Evolutionary conservation across 1,140 invertebrate species (phyloP).

Genomic region (Myzus persicae): DNA sequence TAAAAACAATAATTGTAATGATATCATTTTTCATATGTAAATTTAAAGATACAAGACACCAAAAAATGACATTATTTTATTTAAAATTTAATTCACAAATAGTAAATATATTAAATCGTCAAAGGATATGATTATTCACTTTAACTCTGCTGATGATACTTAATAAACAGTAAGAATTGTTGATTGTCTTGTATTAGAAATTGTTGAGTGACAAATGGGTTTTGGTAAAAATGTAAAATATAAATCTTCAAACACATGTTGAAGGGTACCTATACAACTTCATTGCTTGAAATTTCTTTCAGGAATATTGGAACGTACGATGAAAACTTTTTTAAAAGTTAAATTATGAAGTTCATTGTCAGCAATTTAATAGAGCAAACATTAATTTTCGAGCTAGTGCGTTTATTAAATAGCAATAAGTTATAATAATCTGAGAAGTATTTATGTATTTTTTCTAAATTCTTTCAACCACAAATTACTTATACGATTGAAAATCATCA

Average conservation of each 20-base stretch:
- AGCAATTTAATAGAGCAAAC: background rate
- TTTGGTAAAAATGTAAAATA: background rate
- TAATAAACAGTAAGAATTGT: background rate
- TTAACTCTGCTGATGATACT: background rate
- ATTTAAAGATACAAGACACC: background rate
- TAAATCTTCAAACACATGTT: background rate
- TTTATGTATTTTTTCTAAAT: background rate
- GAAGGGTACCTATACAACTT: too few species aligned
- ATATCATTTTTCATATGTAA: too few species aligned
- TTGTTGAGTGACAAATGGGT: background rate
- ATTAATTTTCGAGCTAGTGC: background rate
- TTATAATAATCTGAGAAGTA: background rate
- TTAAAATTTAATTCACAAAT: background rate
- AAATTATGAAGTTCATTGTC: background rate
- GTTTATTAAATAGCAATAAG: background rate
- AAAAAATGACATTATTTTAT: background rate
- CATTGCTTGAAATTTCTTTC: background rate
- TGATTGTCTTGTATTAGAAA: background rate
- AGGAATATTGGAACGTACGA: background rate
- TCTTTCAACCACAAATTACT: background rate
- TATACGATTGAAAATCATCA: background rate
- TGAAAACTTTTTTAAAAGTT: background rate
- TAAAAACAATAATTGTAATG: background rate
- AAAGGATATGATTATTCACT: background rate
- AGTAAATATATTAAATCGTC: background rate